phyloP scores from a whole-genome alignment of 2,888 invertebrate genomes.

The Piscicola geometra region DNA sequence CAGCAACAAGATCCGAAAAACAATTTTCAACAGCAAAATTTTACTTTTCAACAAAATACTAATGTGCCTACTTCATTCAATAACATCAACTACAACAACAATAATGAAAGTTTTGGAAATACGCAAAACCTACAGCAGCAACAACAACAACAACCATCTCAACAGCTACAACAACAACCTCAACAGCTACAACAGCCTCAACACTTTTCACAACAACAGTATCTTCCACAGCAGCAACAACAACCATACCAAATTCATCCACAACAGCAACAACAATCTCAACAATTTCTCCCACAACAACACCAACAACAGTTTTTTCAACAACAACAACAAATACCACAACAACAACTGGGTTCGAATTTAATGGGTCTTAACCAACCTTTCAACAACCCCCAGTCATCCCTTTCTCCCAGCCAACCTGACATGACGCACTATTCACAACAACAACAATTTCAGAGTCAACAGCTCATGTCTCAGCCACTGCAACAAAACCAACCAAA shows the following conservation, averaged over 20 bases:
- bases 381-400: neutral
- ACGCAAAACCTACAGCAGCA: slow-evolving; percentile 2
- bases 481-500: neutral
- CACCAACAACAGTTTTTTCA: too few relatives aligned
- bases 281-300: too few relatives aligned
- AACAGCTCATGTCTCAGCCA: neutral
- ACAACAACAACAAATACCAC: neutral
- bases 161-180: slow-evolving; percentile 13
- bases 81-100: neutral
- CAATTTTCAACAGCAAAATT: neutral
- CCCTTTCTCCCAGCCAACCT: neutral
- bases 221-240: neutral
- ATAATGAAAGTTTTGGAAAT: neutral
- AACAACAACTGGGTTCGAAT: too few relatives aligned
- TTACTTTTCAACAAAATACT: slow-evolving; percentile 8
- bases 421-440: neutral
- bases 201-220: neutral
- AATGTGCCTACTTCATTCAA: slow-evolving; percentile 6
- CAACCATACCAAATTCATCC: neutral
- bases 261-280: too few relatives aligned
- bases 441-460: neutral
- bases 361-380: neutral
- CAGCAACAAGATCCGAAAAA: slow-evolving; percentile 6
- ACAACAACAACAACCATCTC: slow-evolving; percentile 6
- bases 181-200: slow-evolving; percentile 2